Conservation (phyloP, 2,888 invertebrate species). For the Monopis laevigella region DNA sequence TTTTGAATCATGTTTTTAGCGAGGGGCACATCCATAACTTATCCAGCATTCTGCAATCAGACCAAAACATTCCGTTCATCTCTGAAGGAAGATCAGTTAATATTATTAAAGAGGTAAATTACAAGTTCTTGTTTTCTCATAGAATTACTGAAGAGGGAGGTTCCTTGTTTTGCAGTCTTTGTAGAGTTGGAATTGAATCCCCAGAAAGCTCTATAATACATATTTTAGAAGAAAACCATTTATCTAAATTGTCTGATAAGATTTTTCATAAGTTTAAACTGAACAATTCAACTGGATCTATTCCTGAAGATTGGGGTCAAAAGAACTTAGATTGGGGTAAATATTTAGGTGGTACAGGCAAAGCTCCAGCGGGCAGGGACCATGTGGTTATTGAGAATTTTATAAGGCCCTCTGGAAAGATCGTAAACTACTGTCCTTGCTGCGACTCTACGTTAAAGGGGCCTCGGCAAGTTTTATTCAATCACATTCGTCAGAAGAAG, state of each 20-base stretch:
- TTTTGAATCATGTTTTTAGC: conserved; percentile 54
- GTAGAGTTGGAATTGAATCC: conserved; percentile 35
- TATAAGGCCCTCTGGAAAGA: conserved; percentile 51
- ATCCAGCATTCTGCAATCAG: conserved; percentile 46
- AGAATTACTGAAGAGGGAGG: conserved; percentile 30
- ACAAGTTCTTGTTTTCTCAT: conserved; percentile 41
- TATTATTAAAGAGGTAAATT: conserved; percentile 46
- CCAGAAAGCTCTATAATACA: conserved; percentile 41
- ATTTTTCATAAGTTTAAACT: conserved; percentile 40
- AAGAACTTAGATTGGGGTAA: conserved; percentile 56
- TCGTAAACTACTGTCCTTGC: conserved; percentile 50
- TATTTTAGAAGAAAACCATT: conserved; percentile 50
- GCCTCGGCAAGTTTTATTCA: conserved; percentile 53
- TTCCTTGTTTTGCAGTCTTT: conserved; percentile 37
- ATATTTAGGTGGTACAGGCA: conserved; percentile 51
- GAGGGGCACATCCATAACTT: conserved; percentile 51
- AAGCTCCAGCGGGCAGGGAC: conserved; percentile 44
- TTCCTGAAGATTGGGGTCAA: conserved; percentile 57
- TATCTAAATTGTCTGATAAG: conserved; percentile 48
- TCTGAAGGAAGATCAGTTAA: conserved; percentile 36
- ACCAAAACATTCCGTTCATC: conserved; percentile 42
- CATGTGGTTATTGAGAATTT: conserved; percentile 58
- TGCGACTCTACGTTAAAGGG: conserved; percentile 58
- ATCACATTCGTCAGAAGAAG: conserved; percentile 58
- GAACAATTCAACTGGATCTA: conserved; percentile 36